These are phyloP conservation scores for Camponotus vicinus DNA, from an alignment of 1,140 invertebrate genomes.

Conservation along the genomic window DNA sequence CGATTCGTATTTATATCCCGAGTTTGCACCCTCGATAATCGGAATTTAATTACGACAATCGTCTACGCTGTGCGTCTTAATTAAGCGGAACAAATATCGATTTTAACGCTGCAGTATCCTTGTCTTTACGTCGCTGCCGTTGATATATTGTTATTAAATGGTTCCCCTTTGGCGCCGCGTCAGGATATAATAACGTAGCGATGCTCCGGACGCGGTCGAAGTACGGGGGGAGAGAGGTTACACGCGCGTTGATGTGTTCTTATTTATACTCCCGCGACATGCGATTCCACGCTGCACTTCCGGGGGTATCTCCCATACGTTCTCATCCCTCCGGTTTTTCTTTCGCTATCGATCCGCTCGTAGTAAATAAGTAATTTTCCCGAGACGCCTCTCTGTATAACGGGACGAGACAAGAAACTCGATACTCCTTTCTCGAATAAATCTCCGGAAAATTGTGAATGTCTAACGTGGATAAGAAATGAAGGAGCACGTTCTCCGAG, in stretches of 20 bases:
- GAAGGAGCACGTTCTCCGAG: background rate
- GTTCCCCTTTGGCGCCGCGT: slow-evolving; percentile 77
- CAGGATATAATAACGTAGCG: slow-evolving; percentile 80
- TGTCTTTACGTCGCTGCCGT: background rate
- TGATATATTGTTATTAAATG: slow-evolving; percentile 86
- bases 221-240: slow-evolving; percentile 46
- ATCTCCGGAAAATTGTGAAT: background rate
- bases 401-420: background rate
- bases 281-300: slow-evolving; percentile 76
- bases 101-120: slow-evolving; percentile 60
- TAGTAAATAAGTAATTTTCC: background rate
- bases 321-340: background rate
- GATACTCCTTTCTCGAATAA: background rate
- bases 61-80: slow-evolving; percentile 1
- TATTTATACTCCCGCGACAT: slow-evolving; percentile 80
- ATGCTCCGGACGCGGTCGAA: slow-evolving; percentile 54
- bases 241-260: slow-evolving; percentile 69
- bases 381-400: background rate
- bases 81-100: slow-evolving; percentile 52
- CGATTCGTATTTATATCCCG: background rate
- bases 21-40: background rate
- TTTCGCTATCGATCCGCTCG: background rate
- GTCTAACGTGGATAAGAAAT: background rate
- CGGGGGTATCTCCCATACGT: slow-evolving; percentile 54
- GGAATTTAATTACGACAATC: slow-evolving; percentile 16